Evolutionary conservation across 2,113 vertebrate species (phyloP).

Genomic region (Melanerpes aurifrons): DNA sequence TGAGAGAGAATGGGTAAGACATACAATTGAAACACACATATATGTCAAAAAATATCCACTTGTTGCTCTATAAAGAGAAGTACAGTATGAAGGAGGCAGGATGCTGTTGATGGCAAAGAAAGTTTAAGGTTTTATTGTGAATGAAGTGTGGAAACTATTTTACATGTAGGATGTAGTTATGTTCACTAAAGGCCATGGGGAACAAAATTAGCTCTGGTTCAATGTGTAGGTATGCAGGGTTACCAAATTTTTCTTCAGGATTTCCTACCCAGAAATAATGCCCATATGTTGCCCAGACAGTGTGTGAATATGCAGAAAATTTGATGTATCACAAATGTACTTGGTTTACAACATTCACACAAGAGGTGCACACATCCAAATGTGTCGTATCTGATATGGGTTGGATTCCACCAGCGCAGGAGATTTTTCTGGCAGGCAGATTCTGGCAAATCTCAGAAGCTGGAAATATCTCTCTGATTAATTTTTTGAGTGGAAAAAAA

Average conservation of each 20-base stretch:
- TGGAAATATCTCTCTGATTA: not conserved
- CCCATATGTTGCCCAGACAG: not conserved
- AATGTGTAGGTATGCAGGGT: not conserved
- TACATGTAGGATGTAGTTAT: not conserved
- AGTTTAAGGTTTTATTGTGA: not conserved
- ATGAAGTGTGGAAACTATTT: not conserved
- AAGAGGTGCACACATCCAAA: not conserved
- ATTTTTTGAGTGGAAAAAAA: not conserved
- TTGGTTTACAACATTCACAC: fast-evolving
- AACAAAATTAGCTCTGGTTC: slow-evolving; percentile 13
- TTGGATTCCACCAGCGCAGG: not conserved
- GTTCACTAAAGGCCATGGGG: not conserved
- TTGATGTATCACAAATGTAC: not conserved
- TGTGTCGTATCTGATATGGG: not conserved
- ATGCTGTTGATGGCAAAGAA: not conserved
- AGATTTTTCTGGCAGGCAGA: not conserved
- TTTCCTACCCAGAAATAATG: not conserved
- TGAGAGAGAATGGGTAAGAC: not conserved
- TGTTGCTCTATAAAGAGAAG: not conserved
- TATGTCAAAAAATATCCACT: not conserved
- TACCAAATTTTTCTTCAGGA: not conserved
- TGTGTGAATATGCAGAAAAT: not conserved
- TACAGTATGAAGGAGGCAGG: not conserved
- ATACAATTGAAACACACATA: not conserved
- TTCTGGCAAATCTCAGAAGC: not conserved